Evolutionary conservation across 2,888 invertebrate species (phyloP).

Genomic region (Alviniconcha strummeri): DNA sequence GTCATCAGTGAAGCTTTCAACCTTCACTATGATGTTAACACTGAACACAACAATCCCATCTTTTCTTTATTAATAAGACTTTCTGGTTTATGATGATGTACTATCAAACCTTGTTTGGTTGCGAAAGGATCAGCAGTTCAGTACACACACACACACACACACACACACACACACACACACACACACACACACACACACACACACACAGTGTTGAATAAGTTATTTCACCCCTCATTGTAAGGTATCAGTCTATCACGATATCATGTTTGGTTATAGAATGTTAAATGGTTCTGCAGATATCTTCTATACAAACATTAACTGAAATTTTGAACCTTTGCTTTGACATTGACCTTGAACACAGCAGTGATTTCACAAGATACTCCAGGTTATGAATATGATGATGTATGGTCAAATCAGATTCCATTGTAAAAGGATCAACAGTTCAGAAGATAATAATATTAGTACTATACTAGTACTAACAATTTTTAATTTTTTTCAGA

Average conservation of each 20-base stretch:
- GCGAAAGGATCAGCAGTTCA: neutral
- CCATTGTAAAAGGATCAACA: too few species aligned
- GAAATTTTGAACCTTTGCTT: neutral
- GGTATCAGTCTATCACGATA: neutral
- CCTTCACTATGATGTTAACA: neutral
- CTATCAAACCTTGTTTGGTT: neutral
- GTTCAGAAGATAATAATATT: too few species aligned
- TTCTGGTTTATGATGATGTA: neutral
- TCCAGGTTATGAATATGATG: neutral
- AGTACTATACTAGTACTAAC: too few species aligned
- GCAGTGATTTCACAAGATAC: neutral
- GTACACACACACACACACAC: conserved; percentile 1
- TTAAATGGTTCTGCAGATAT: neutral
- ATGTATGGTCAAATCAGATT: too few species aligned
- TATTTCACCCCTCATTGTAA: neutral
- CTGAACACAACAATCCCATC: neutral
- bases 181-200: neutral
- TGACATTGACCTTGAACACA: neutral
- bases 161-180: neutral
- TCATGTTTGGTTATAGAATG: neutral
- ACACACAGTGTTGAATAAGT: neutral
- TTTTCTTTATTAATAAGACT: too few species aligned
- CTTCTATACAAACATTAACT: neutral
- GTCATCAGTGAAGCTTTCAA: neutral
- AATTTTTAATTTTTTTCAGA: too few species aligned